These are phyloP conservation scores for Lepus americanus DNA, from an alignment of 2,113 vertebrate genomes.

Conservation along the genomic window DNA sequence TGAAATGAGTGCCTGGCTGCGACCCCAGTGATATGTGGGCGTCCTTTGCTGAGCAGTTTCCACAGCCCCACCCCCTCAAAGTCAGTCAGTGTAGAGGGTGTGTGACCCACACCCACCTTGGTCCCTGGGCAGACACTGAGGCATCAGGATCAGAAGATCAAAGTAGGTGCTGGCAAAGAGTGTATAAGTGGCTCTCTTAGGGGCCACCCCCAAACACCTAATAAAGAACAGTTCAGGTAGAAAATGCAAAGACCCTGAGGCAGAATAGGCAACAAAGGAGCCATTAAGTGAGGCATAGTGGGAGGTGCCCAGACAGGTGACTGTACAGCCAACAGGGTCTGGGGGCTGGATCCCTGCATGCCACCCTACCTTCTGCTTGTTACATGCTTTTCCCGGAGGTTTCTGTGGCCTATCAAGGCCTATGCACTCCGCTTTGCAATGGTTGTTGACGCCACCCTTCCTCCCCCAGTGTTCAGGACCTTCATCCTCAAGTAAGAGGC, in stretches of 20 bases:
- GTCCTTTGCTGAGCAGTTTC: neutral
- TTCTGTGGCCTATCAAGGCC: neutral
- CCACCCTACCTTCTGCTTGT: neutral
- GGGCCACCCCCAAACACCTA: neutral
- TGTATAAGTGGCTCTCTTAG: neutral
- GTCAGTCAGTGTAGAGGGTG: neutral
- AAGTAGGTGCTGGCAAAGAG: neutral
- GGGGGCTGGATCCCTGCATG: neutral
- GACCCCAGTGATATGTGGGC: rapidly evolving
- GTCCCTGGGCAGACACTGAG: neutral
- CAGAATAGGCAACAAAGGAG: neutral
- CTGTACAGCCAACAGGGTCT: neutral
- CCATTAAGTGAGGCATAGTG: neutral
- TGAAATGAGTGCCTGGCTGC: neutral
- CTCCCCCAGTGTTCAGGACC: neutral
- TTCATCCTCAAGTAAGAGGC: neutral
- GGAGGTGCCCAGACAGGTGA: neutral
- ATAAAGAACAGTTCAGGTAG: neutral
- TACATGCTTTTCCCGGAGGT: neutral
- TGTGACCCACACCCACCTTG: neutral
- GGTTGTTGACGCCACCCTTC: neutral
- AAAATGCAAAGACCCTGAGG: neutral
- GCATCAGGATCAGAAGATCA: neutral
- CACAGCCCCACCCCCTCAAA: neutral
- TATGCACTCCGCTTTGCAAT: neutral